Percentiles rank a stretch among this genome's conserved stretches.
Conservation (phyloP, 2,888 invertebrate genomes). For the Dryadula phaetusa region DNA sequence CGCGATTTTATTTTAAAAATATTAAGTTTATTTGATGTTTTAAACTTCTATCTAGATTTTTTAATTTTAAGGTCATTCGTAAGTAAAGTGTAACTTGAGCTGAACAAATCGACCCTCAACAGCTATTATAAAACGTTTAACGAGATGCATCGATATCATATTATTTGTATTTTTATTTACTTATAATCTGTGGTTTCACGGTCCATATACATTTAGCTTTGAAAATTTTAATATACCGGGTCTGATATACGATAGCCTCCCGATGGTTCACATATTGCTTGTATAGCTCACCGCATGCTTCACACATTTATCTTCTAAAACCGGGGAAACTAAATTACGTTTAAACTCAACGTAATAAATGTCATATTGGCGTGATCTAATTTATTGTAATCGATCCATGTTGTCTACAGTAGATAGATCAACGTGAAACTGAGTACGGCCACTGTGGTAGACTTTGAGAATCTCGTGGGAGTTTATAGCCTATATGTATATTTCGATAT, state of each 20-base stretch:
- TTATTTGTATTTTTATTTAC: slow-evolving; percentile 38
- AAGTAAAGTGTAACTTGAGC: slow-evolving; percentile 7
- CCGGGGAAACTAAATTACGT: slow-evolving; percentile 24
- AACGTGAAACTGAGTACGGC: slow-evolving; percentile 63
- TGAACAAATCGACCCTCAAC: neutral
- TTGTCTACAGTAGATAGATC: slow-evolving; percentile 61
- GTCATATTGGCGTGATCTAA: slow-evolving; percentile 35
- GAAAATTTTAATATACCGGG: slow-evolving; percentile 59
- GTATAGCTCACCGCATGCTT: slow-evolving; percentile 44
- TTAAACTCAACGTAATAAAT: slow-evolving; percentile 34
- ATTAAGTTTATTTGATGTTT: too few relatives aligned
- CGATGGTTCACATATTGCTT: slow-evolving; percentile 44
- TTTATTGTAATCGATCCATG: slow-evolving; percentile 42
- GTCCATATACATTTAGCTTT: slow-evolving; percentile 63
- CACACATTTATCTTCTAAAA: slow-evolving; percentile 36
- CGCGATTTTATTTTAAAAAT: too few relatives aligned
- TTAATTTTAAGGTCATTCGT: neutral
- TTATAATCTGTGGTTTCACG: slow-evolving; percentile 59
- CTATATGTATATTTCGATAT: slow-evolving; percentile 56
- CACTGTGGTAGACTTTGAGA: slow-evolving; percentile 70
- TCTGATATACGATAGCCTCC: slow-evolving; percentile 65
- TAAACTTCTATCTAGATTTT: too few relatives aligned
- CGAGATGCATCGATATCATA: slow-evolving; percentile 25
- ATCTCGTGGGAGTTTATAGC: slow-evolving; percentile 64
- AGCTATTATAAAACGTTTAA: slow-evolving; percentile 27